Base-by-base conservation (phyloP, 2,113 vertebrate species). In the Poecile atricapillus region DNA sequence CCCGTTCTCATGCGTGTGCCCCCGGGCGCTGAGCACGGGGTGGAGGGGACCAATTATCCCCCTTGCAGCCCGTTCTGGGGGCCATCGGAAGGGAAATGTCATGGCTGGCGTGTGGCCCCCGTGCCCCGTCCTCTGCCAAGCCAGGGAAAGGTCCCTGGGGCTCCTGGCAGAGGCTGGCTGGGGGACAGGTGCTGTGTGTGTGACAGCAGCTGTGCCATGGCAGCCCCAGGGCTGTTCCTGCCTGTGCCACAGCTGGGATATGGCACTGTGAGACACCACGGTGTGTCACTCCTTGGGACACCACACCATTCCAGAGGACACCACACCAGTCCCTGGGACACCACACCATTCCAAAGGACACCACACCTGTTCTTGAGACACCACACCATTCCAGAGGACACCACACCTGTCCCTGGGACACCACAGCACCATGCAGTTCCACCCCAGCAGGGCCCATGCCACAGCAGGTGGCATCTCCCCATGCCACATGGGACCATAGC, bases 311-410 rank as follows among this genome's bases (percentile, higher is more conserved):
- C 39, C 39, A 39, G 12, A 39, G 39, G 44, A 19, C 50, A 65
- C 50, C 67, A 41, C 20, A 39, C 1, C 50, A 12, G 3, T 15
- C 28, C 18, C 1, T 3, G 10, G 55, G 14, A 39, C 31, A 13
- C 25, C 47, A 2, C 39, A 39, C 11, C 39, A 12, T 39, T 39
- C 39, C 39, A 39, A 39, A 39, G 39, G 44, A 19, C 50, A 65
- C 50, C 67, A 41, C 20, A 9, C 9, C 39, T 10, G 9, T 39
- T 10, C 39, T 4, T 10, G 10, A 10, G 31, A 28, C 56, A 65
- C 14, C 44, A 24, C 1, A 2, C 2, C 7, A 1, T 1, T 9
- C 47, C 20, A 2, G 0, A 2, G 33, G 41, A 20, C 31, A 44
- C 35, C 3, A 1, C 17, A 39, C 1, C 50, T 10, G 2, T 15